Evolutionary conservation across 35 echinoderm and acorn worm species (phyloP).

Genomic region (Ophiothrix spiculata): DNA sequence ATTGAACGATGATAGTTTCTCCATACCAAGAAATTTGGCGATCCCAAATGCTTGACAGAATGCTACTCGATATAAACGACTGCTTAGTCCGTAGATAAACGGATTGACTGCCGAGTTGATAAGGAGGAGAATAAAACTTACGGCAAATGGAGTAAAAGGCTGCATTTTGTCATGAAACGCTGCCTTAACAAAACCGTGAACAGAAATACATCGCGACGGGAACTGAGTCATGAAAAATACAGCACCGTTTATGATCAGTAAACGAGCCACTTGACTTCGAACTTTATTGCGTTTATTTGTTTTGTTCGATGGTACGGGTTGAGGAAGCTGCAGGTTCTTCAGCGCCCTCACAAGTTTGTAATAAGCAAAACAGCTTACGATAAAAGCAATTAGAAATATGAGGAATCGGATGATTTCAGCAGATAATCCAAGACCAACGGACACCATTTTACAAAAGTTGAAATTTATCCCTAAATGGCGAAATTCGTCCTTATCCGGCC

Average conservation of each 20-base stretch:
- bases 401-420: not conserved
- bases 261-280: not conserved
- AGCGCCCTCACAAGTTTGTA: not conserved
- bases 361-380: not conserved
- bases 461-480: not conserved
- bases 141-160: not conserved
- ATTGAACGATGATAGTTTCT: too few relatives aligned
- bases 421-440: not conserved
- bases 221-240: not conserved
- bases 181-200: too few relatives aligned
- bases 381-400: not conserved
- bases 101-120: not conserved
- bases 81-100: not conserved
- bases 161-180: not conserved
- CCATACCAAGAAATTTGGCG: not conserved
- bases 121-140: not conserved
- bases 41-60: constrained; percentile 10
- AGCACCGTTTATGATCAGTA: not conserved
- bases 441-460: not conserved
- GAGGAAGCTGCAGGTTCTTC: not conserved
- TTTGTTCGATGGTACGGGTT: not conserved
- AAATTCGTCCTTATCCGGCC: not conserved
- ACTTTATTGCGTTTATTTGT: not conserved
- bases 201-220: not conserved
- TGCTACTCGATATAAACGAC: not conserved